Evolutionary conservation across 2,113 vertebrate genomes (phyloP), one percentile per base, ranked within the genome.

Genomic region (Gracilinanus agilis): DNA sequence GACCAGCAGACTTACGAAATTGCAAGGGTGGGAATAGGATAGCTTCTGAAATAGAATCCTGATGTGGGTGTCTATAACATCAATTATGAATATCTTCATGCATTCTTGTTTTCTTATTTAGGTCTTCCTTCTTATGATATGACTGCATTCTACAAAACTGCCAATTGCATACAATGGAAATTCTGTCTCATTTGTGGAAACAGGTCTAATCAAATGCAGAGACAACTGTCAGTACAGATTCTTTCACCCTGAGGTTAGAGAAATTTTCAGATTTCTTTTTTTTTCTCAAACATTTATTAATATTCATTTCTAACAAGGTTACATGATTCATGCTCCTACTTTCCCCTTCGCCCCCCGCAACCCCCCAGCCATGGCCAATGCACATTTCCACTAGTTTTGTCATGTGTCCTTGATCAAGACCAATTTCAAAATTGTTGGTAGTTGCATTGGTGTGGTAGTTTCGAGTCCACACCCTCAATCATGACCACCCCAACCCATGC

Each of bases 121-220:
- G 21, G n/a, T 83, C 34, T 75, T 25, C 16, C 5, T 40, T 8
- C n/a, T 40, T n/a, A 13, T n/a, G 19, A 75, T 19, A n/a, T 75
- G 13, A 67, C 1, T 27, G n/a, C 19, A n/a, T 67, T 67, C 61
- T 5, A 25, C 16, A 67, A 5, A 19, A 67, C 19, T 67, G 13
- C 3, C 49, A 49, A 49, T 49, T 49, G 3, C 49, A 49, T 3
- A 49, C 34, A 16, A 19, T 83, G n/a, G 21, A 40, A 5, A 40
- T 83, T 40, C 16, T 21, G 1, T 19, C 67, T 21, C 67, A 83
- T 19, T 29, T 67, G 34, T 16, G 3, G 34, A 40, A 75, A 16
- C 6, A 0, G 1, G 1, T 83, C 16, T 2, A 40, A 40, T 40
- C 16, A n/a, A 16, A 40, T 83, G 16, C 34, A 2, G 0, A 40